phyloP scores from a whole-genome alignment of 2,797 vertebrate species.

The Xenopus petersii region DNA sequence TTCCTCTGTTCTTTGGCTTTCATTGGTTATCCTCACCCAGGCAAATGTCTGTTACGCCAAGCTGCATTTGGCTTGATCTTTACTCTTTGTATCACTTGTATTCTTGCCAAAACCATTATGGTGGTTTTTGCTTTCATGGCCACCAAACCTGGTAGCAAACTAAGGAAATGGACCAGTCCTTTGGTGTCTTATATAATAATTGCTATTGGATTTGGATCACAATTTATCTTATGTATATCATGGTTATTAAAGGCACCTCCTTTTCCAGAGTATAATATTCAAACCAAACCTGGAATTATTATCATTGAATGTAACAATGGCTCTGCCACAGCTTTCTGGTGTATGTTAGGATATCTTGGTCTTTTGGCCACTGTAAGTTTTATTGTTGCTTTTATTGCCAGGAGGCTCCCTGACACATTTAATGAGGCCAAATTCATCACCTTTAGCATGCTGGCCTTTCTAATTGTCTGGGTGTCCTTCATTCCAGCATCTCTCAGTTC shows the following conservation, averaged over 20 bases:
- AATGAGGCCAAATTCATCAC: slow-evolving; percentile 47
- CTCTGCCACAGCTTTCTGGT: slow-evolving; percentile 33
- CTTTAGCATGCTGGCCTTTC: slow-evolving; percentile 37
- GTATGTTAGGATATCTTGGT: slow-evolving; percentile 48
- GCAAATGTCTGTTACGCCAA: slow-evolving; percentile 18
- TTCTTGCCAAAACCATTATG: slow-evolving; percentile 52
- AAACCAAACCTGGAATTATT: slow-evolving; percentile 18
- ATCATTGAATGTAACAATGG: slow-evolving; percentile 42
- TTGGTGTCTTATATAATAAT: slow-evolving; percentile 1
- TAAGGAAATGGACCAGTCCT: slow-evolving; percentile 33
- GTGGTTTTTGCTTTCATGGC: slow-evolving; percentile 51
- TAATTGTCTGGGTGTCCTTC: slow-evolving; percentile 43
- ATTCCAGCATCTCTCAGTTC: slow-evolving; percentile 43
- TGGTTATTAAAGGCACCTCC: slow-evolving; percentile 20
- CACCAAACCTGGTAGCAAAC: slow-evolving; percentile 44
- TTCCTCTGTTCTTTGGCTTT: slow-evolving; percentile 43
- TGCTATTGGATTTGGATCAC: slow-evolving; percentile 1
- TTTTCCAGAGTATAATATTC: slow-evolving; percentile 29
- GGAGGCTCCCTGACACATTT: slow-evolving; percentile 36
- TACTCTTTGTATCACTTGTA: slow-evolving; percentile 21
- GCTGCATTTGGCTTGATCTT: slow-evolving; percentile 32
- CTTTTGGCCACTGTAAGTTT: slow-evolving; percentile 42
- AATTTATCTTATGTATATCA: slow-evolving; percentile 16
- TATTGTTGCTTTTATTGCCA: slow-evolving; percentile 33
- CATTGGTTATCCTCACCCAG: slow-evolving; percentile 21